These are phyloP conservation scores for Apis dorsata DNA, from an alignment of 1,140 invertebrate genomes.

Conservation along the genomic window DNA sequence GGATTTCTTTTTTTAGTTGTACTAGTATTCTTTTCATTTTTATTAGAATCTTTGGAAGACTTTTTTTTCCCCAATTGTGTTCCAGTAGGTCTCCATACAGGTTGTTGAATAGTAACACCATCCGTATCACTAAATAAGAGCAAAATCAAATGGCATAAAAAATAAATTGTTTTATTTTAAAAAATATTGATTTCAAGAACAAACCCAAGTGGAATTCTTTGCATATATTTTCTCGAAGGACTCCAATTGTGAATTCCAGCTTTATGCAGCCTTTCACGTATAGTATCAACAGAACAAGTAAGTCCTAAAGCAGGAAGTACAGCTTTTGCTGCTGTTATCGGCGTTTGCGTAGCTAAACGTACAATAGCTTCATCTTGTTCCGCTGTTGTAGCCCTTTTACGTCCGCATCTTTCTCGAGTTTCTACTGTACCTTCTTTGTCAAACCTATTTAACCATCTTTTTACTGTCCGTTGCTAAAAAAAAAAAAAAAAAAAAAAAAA, in stretches of 20 bases:
- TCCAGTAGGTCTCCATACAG: constrained; percentile 78
- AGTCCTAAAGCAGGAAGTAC: constrained; percentile 77
- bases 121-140: constrained; percentile 66
- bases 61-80: constrained; percentile 77
- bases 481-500: too few species aligned
- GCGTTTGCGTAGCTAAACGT: constrained; percentile 75
- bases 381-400: constrained; percentile 77
- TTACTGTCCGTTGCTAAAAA: constrained; percentile 78
- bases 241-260: constrained; percentile 80
- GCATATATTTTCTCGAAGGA: constrained; percentile 77
- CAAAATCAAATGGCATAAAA: not conserved
- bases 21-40: constrained; percentile 44
- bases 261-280: constrained; percentile 77
- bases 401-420: constrained; percentile 76
- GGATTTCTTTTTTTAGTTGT: constrained; percentile 61
- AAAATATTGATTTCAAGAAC: constrained; percentile 12
- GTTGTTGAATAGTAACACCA: constrained; percentile 73
- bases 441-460: constrained; percentile 78
- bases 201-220: constrained; percentile 76
- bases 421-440: constrained; percentile 78
- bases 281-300: constrained; percentile 77
- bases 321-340: constrained; percentile 78
- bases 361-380: constrained; percentile 78
- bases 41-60: constrained; percentile 58
- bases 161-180: constrained; percentile 2